These are phyloP conservation scores for Athalia rosae DNA, from an alignment of 2,888 invertebrate genomes.

Conservation along the genomic window DNA sequence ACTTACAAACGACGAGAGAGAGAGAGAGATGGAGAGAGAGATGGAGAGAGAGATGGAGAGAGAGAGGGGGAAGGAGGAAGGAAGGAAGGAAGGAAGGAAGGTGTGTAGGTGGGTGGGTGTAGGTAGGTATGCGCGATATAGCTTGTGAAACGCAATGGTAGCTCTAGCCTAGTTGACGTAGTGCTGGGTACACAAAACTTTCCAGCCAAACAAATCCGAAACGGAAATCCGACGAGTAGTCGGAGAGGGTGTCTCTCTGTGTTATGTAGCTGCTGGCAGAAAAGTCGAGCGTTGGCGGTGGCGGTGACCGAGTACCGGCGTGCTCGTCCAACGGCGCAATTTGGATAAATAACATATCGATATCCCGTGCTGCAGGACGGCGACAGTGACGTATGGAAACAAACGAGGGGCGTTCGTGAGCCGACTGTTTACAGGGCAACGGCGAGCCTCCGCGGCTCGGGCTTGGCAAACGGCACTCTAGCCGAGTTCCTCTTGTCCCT, in stretches of 20 bases:
- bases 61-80: too few species aligned
- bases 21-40: too few species aligned
- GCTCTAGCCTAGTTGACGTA: constrained; percentile 44
- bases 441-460: constrained; percentile 16
- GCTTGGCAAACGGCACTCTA: constrained; percentile 23
- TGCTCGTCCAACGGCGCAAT: constrained; percentile 47
- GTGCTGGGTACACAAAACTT: constrained; percentile 60
- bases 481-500: constrained; percentile 32
- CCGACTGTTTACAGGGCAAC: constrained; percentile 43
- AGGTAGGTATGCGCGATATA: constrained; percentile 20
- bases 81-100: neutral
- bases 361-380: constrained; percentile 41
- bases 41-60: too few species aligned
- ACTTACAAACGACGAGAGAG: constrained; percentile 19
- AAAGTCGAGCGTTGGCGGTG: constrained; percentile 51
- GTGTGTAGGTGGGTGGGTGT: constrained; percentile 16
- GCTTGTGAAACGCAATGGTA: constrained; percentile 44
- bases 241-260: constrained; percentile 42
- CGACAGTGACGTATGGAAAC: constrained; percentile 46
- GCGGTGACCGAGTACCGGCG: constrained; percentile 40
- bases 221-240: constrained; percentile 62
- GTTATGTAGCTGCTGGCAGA: constrained; percentile 54
- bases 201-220: constrained; percentile 71
- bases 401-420: constrained; percentile 45
- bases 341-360: constrained; percentile 48